Conservation (phyloP, 2,888 invertebrate genomes). For the Glyphotaelius pellucidus region DNA sequence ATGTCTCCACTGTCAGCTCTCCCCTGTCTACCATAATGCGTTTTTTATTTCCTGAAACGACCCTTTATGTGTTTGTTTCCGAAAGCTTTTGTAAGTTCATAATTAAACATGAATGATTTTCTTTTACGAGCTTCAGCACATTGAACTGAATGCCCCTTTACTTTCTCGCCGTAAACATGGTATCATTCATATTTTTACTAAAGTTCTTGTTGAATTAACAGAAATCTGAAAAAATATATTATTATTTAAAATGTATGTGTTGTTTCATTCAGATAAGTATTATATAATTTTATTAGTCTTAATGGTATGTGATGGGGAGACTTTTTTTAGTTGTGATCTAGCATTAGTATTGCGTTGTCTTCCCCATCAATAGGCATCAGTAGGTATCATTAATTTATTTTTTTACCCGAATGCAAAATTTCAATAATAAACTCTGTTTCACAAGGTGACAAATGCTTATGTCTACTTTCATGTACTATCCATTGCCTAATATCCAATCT, state of each 20-base stretch:
- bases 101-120: not conserved
- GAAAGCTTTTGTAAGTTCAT: not conserved
- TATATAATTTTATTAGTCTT: no score
- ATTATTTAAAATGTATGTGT: not conserved
- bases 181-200: not conserved
- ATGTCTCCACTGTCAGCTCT: not conserved
- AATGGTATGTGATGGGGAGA: no score
- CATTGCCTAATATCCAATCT: no score
- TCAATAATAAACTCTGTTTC: no score
- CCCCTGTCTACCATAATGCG: not conserved
- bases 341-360: no score
- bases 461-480: no score
- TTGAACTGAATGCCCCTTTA: not conserved
- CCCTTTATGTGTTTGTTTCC: slow-evolving; percentile 9
- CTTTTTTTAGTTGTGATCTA: no score
- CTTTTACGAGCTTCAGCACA: not conserved
- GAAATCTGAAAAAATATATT: not conserved
- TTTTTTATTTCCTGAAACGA: not conserved
- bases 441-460: no score
- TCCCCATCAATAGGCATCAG: no score
- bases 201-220: not conserved
- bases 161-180: not conserved
- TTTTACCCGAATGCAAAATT: no score
- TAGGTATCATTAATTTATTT: no score
- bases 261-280: no score